Conservation (phyloP, 2,113 vertebrate genomes). For the Ancistrus triradiatus region DNA sequence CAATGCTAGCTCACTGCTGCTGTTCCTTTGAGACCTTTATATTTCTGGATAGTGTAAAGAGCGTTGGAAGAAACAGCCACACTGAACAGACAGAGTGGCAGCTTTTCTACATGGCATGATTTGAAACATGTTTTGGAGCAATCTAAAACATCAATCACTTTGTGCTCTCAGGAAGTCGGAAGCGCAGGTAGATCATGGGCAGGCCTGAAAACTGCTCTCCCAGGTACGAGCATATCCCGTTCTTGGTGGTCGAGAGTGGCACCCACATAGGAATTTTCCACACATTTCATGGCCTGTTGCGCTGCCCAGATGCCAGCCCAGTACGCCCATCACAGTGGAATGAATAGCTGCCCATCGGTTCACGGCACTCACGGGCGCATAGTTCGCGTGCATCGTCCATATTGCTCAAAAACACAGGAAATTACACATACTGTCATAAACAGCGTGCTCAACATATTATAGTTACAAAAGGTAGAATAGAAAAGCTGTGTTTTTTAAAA, state of each 20-base stretch:
- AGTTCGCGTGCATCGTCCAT: slow-evolving; percentile 74
- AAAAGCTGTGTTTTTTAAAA: too few species aligned
- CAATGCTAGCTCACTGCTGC: too few species aligned
- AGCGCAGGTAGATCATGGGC: slow-evolving; percentile 84
- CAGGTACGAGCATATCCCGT: slow-evolving; percentile 86
- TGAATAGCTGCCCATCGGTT: slow-evolving; percentile 81
- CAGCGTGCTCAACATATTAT: too few species aligned
- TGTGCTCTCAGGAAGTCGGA: slow-evolving; percentile 80
- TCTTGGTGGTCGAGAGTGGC: slow-evolving; percentile 73
- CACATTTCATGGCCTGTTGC: slow-evolving; percentile 71
- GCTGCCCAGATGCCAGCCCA: slow-evolving; percentile 74
- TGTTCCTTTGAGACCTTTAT: too few species aligned
- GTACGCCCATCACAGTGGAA: slow-evolving; percentile 87
- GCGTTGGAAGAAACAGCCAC: too few species aligned
- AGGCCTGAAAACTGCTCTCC: slow-evolving; percentile 85
- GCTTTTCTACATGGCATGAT: background rate
- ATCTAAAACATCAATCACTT: slow-evolving; percentile 67
- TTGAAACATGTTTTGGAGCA: background rate
- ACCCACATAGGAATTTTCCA: slow-evolving; percentile 69
- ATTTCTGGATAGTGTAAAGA: too few species aligned
- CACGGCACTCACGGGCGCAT: slow-evolving; percentile 77
- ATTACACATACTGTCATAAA: too few species aligned
- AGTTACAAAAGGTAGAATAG: too few species aligned
- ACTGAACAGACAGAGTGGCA: too few species aligned
- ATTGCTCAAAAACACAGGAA: slow-evolving; percentile 8